phyloP scores from a whole-genome alignment of 2,797 vertebrate species.

The Telmatherina bonti region DNA sequence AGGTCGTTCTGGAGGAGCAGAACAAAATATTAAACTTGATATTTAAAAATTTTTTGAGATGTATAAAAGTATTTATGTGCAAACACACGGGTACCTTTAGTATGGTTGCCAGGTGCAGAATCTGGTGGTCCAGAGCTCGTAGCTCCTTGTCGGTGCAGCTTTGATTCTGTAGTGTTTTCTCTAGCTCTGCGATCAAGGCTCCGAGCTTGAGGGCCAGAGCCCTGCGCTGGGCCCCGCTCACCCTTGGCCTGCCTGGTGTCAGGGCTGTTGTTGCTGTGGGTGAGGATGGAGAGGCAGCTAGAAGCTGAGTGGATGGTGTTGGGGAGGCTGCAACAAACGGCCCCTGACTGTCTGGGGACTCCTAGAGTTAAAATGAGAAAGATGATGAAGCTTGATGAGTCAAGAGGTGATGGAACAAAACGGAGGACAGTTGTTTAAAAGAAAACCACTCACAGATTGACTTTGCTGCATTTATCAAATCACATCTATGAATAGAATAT shows the following conservation, averaged over 20 bases:
- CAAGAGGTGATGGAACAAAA: not conserved
- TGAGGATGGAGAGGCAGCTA: not conserved
- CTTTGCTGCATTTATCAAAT: not conserved
- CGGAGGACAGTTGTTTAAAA: not conserved
- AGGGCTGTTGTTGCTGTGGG: conserved; percentile 3
- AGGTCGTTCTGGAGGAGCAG: conserved; percentile 72
- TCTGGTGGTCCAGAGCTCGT: conserved; percentile 82
- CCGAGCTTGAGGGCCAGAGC: conserved; percentile 60
- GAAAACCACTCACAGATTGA: too few species aligned
- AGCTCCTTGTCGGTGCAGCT: conserved; percentile 68
- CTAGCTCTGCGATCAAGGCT: conserved; percentile 80
- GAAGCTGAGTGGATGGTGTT: not conserved
- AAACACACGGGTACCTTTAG: conserved; percentile 83
- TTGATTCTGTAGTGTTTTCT: conserved; percentile 69
- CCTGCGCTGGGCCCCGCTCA: conserved; percentile 53
- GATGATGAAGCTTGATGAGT: not conserved
- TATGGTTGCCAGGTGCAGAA: conserved; percentile 83
- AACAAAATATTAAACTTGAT: not conserved
- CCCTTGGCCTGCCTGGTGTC: conserved; percentile 53
- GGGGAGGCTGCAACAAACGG: conserved; percentile 2
- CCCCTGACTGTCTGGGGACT: conserved; percentile 9
- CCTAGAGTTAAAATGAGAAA: conserved; percentile 33
- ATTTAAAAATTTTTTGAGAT: not conserved
- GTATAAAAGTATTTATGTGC: not conserved
- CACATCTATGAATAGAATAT: not conserved